phyloP scores from a whole-genome alignment of 2,113 vertebrate species.

The Pygoscelis antarcticus region DNA sequence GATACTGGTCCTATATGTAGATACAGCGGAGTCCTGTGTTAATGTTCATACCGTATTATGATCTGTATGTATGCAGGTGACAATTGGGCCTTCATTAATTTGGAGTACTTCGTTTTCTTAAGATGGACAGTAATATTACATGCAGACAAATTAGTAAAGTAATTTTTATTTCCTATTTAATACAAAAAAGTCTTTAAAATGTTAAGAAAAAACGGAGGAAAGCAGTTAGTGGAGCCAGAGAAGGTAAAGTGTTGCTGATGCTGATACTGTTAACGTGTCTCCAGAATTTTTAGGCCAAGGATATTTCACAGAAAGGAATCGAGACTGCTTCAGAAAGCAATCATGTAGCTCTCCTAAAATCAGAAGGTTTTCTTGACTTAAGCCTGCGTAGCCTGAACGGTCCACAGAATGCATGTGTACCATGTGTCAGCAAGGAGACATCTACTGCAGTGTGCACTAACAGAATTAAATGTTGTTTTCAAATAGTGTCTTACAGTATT shows the following conservation, averaged over 20 bases:
- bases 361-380: neutral
- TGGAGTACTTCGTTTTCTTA: neutral
- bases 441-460: neutral
- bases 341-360: neutral
- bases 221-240: neutral
- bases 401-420: neutral
- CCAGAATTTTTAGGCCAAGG: neutral
- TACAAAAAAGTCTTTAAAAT: neutral
- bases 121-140: neutral
- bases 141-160: neutral
- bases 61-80: neutral
- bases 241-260: neutral
- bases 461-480: neutral
- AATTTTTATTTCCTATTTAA: neutral
- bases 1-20: neutral
- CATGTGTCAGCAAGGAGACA: neutral
- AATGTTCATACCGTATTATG: neutral
- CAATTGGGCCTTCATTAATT: neutral
- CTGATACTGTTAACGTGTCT: rapidly evolving
- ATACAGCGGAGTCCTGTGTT: neutral
- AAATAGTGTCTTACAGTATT: neutral
- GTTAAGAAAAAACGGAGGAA: neutral
- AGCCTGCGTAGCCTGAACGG: neutral
- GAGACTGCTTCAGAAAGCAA: neutral
- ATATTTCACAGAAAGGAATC: neutral